Percentiles rank a stretch among this genome's conserved stretches.
phyloP scores from a whole-genome alignment of 2,797 vertebrate species.

The Rallus crepitans region DNA sequence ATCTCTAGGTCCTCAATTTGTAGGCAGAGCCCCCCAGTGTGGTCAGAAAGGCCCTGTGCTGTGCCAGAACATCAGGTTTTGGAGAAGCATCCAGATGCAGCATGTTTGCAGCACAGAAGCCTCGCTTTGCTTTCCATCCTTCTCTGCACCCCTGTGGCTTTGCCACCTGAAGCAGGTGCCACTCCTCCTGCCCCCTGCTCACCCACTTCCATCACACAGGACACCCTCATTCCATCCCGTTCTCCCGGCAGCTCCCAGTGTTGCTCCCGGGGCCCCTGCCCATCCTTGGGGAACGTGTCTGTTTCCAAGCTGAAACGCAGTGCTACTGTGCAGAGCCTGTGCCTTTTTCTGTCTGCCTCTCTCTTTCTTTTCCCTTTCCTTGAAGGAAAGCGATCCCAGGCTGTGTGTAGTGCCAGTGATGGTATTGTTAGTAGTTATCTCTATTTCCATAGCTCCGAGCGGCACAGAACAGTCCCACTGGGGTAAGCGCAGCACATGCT shows the following conservation, averaged over 20 bases:
- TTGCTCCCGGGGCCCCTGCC: background rate
- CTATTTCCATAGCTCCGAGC: conserved; percentile 27
- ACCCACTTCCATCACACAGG: background rate
- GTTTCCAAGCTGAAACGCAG: background rate
- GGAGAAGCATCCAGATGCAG: background rate
- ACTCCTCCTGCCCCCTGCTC: background rate
- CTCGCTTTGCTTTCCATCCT: background rate
- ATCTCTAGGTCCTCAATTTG: background rate
- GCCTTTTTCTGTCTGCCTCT: background rate
- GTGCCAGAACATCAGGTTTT: fast-evolving
- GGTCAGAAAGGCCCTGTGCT: background rate
- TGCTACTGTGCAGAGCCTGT: background rate
- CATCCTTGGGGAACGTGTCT: fast-evolving
- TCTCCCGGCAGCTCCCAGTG: background rate
- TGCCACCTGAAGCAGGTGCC: background rate
- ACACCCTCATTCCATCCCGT: no score
- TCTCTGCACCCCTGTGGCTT: background rate
- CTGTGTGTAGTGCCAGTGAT: background rate
- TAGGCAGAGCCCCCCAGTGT: background rate
- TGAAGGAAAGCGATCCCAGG: background rate
- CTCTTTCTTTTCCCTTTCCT: background rate
- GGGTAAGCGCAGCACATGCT: conserved; percentile 24
- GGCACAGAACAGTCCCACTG: conserved; percentile 11
- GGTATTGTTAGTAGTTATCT: conserved; percentile 13
- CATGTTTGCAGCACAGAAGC: background rate